Base-by-base conservation (phyloP, 2,113 vertebrate genomes). In the Platichthys flesus region DNA sequence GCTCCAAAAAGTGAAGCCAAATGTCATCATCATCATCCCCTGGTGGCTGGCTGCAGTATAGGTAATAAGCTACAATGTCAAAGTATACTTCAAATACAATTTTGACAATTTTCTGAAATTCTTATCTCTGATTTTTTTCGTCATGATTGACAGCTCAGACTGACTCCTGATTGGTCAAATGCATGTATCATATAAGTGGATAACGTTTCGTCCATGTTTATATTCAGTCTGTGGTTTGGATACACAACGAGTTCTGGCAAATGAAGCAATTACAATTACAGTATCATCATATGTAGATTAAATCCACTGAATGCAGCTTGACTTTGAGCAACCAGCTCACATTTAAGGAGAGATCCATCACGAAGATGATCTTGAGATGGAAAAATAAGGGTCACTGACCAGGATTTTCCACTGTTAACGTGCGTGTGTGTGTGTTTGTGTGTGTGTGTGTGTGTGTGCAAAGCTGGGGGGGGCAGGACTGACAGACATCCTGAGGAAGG, bases 401-500 rank as follows among this genome's bases (percentile, higher is more conserved):
- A 82, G 26, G 13, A 59, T 71, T 78, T 89, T 85, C 83, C 85
- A 87, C 49, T 66, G 45, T 42, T 47, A 54, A 28, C 9, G 68
- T 82, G 69, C 59, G 78, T 70, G 70, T 71, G 73, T 60, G 52
- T 64, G 67, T 73, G 54, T 73, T 63, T 51, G 78, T 59, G 67
- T 71, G 61, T 24, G 24, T 24, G 24, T 24, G 24, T 24, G 24
- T 26, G 68, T 31, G 58, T 68, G 76, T 55, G 81, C 71, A 68
- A 64, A 40, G 35, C 35, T 26, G 21, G 59, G 71, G 71, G 9
- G 71, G 65, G 31, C 31, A 31, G 31, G 31, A 31, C 6, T 71
- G 77, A 54, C 85, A 88, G 84, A 91, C 91, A 91, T 94, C 93
- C 94, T 94, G 91, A 92, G 93, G 93, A 94, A 94, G 88, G 85